Evolutionary conservation across 2,113 vertebrate genomes (phyloP), one percentile per base, ranked within the genome.

Genomic region (Melanocharis versteri): DNA sequence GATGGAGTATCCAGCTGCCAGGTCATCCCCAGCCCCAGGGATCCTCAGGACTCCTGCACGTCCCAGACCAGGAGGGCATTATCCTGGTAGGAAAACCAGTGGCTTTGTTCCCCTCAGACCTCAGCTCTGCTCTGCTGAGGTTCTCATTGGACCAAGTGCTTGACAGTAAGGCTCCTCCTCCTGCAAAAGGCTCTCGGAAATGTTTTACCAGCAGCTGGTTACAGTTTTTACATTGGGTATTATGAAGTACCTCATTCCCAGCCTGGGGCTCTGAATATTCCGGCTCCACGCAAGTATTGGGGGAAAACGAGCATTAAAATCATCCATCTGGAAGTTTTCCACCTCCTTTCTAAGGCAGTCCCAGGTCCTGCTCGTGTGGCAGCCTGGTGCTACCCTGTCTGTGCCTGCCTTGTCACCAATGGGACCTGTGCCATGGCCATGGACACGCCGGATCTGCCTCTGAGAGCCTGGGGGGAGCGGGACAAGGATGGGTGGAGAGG

Each of bases 241-340:
- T 39, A 11, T 2, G 13, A 27, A 50, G 16, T 8, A 30, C 18
- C 71, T 87, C 1, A 0, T 6, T 70, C 40, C 39, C 61, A 50
- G 72, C 78, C 82, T 45, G 35, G 3, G 24, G 50, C 33, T 83
- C 50, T 61, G 50, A 48, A 40, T 37, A 61, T 76, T 76, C 51
- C 19, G 4, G 68, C 40, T 87, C 62, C 0, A 0, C 0, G 5
- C 28, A 11, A 30, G 21, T 28, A 13, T 1, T 23, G 39, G 23
- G 56, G 56, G 35, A 65, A 54, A 80, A 56, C 0, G 12, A 66
- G 15, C 16, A 11, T 23, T 79, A 58, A 53, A 78, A 73, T 27
- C 15, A 53, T 18, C n/a, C 31, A 31, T 0, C 4, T 13, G 65
- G 65, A 64, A 72, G 13, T 39, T 69, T n/a, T 78, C 20, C 20